These are phyloP conservation scores for Hyperopisus bebe DNA, from an alignment of 2,113 vertebrate species.

Conservation along the genomic window DNA sequence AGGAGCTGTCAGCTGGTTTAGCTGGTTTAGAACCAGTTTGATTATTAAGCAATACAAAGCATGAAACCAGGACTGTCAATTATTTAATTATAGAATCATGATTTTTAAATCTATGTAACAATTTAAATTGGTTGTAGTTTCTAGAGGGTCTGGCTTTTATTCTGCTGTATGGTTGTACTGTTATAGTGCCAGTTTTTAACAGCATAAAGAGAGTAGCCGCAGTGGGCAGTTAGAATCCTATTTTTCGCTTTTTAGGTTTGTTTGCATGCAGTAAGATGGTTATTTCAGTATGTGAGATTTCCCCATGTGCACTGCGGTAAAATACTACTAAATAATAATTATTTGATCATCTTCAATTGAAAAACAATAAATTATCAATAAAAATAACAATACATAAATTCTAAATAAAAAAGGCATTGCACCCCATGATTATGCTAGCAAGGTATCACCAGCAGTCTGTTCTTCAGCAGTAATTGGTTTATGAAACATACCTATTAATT, in stretches of 20 bases:
- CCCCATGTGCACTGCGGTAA: background rate
- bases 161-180: background rate
- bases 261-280: background rate
- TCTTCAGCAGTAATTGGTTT: background rate
- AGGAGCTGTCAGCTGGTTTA: background rate
- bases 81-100: background rate
- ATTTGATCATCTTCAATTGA: background rate
- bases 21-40: background rate
- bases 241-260: background rate
- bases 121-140: background rate
- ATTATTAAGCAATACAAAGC: background rate
- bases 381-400: background rate
- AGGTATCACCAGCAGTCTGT: background rate
- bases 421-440: background rate
- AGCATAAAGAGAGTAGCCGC: background rate
- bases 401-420: background rate
- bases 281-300: background rate
- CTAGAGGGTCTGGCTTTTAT: background rate
- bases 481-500: background rate
- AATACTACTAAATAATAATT: background rate
- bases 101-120: background rate
- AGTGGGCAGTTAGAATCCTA: background rate
- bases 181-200: background rate
- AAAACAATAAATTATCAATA: background rate
- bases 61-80: background rate